These are phyloP conservation scores for Drosophila leonis DNA, from an alignment of 2,888 invertebrate genomes.

Conservation along the genomic window DNA sequence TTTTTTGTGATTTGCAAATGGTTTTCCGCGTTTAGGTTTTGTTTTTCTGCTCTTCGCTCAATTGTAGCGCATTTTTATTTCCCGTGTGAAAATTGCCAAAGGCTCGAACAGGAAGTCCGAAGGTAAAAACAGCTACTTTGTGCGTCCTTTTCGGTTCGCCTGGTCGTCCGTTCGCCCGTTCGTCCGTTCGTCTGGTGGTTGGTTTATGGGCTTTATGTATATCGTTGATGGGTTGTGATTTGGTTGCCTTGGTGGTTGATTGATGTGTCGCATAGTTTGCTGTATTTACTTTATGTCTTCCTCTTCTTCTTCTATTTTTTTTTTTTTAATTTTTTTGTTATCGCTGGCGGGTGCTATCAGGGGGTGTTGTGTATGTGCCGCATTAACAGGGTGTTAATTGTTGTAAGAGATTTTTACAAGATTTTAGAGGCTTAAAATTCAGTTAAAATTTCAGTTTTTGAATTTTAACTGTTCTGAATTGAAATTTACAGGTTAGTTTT, in stretches of 20 bases:
- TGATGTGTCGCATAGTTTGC: constrained; percentile 65
- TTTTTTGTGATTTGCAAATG: constrained; percentile 80
- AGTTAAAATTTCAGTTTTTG: not conserved
- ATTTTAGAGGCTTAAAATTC: not conserved
- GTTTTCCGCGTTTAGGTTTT: constrained; percentile 80
- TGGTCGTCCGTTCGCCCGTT: constrained; percentile 7
- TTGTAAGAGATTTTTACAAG: constrained; percentile 4
- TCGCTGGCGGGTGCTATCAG: constrained; percentile 32
- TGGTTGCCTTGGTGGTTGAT: constrained; percentile 78
- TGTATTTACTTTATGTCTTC: constrained; percentile 26
- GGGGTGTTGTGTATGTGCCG: constrained; percentile 41
- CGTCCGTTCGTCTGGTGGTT: constrained; percentile 45
- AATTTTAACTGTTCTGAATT: too few relatives aligned
- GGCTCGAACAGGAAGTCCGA: constrained; percentile 64
- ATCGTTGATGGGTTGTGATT: constrained; percentile 68
- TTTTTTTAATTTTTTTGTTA: constrained; percentile 1
- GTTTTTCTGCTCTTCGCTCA: constrained; percentile 70
- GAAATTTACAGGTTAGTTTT: not conserved
- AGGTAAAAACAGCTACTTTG: constrained; percentile 50
- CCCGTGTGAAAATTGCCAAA: constrained; percentile 77
- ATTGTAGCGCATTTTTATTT: constrained; percentile 80
- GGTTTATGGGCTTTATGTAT: constrained; percentile 27
- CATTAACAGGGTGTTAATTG: constrained; percentile 50
- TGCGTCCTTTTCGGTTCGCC: constrained; percentile 30
- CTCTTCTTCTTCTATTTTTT: constrained; percentile 1